Percentiles rank a stretch among this genome's conserved stretches.
phyloP scores from a whole-genome alignment of 2,888 invertebrate genomes.

The Acanthococcus lagerstroemiae region DNA sequence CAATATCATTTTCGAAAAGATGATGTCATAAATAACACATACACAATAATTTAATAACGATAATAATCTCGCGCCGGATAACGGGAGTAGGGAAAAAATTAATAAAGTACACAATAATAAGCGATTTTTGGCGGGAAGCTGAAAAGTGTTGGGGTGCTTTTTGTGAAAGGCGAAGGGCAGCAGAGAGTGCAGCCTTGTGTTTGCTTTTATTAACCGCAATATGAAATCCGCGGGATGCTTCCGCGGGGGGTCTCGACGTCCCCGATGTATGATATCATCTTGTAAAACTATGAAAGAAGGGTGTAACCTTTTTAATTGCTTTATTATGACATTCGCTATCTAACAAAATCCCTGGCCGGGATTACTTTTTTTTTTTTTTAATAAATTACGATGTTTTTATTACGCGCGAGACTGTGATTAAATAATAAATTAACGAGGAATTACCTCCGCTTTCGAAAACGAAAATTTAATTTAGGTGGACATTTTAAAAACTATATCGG shows the following conservation, averaged over 20 bases:
- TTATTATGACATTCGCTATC: conserved; percentile 30
- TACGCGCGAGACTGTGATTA: conserved; percentile 23
- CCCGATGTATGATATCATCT: conserved; percentile 29
- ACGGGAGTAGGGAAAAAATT: conserved; percentile 26
- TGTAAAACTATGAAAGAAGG: conserved; percentile 29
- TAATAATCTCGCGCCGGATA: conserved; percentile 17
- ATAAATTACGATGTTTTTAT: conserved; percentile 28
- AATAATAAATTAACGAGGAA: conserved; percentile 24
- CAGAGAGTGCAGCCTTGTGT: conserved; percentile 27
- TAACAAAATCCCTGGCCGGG: conserved; percentile 21
- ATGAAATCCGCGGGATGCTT: conserved; percentile 22
- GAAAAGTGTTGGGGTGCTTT: conserved; percentile 11
- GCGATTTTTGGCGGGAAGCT: conserved; percentile 17
- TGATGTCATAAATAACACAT: conserved; percentile 23
- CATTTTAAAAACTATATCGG: too few relatives aligned
- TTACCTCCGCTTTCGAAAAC: neutral
- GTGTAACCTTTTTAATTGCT: conserved; percentile 30
- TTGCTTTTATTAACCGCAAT: conserved; percentile 29
- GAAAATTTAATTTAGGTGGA: conserved; percentile 1
- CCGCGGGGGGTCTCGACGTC: conserved; percentile 23
- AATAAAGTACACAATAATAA: conserved; percentile 30
- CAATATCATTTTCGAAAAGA: conserved; percentile 6
- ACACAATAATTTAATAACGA: conserved; percentile 23
- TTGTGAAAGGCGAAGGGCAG: conserved; percentile 16
- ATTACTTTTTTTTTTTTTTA: conserved; percentile 23